phyloP scores from a whole-genome alignment of 2,113 vertebrate genomes.

The Tylochromis polylepis region DNA sequence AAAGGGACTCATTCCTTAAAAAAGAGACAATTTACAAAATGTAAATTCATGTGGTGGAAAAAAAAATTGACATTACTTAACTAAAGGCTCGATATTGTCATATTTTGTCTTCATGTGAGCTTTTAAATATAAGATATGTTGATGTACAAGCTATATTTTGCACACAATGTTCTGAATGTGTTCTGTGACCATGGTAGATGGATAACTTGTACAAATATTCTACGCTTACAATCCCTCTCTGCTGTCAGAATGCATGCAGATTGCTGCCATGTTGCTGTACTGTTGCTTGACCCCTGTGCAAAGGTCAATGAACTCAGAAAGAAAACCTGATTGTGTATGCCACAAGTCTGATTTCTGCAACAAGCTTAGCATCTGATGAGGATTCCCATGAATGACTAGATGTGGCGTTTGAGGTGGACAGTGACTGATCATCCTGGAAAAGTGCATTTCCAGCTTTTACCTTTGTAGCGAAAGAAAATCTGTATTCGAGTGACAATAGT shows the following conservation, averaged over 20 bases:
- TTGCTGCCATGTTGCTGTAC: background rate
- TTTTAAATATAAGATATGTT: background rate
- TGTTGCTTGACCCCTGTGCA: background rate
- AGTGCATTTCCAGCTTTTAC: background rate
- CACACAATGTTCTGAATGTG: background rate
- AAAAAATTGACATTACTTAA: background rate
- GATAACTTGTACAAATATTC: background rate
- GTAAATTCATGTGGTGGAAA: background rate
- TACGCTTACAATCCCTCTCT: background rate
- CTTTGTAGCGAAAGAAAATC: background rate
- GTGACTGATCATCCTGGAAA: background rate
- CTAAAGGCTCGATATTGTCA: background rate
- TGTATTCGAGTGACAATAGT: background rate
- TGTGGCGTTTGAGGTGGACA: background rate
- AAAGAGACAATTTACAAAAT: background rate
- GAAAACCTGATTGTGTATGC: background rate
- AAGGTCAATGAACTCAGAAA: background rate
- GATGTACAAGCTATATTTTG: background rate
- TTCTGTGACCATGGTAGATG: background rate
- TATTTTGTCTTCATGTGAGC: background rate
- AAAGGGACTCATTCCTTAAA: background rate
- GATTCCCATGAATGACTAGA: background rate
- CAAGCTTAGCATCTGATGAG: background rate
- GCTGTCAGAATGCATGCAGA: background rate
- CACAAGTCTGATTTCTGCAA: background rate